phyloP scores from a whole-genome alignment of 2,113 vertebrate genomes.

The Lycaon pictus region DNA sequence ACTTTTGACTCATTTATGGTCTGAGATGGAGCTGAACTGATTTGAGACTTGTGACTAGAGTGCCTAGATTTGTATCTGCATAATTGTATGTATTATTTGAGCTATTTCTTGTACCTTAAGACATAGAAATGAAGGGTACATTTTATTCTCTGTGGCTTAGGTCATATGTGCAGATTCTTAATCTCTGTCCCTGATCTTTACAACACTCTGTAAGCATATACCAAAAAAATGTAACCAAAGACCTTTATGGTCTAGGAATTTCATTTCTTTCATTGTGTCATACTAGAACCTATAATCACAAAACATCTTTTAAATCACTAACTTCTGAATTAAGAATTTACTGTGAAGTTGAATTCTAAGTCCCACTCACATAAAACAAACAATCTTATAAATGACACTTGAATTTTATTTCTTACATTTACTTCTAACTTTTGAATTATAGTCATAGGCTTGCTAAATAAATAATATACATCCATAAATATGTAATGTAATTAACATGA shows the following conservation, averaged over 20 bases:
- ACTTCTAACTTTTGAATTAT: conserved; percentile 1
- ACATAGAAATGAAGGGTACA: not conserved
- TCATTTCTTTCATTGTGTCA: conserved; percentile 58
- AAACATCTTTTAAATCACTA: conserved; percentile 46
- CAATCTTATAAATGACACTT: conserved; percentile 3
- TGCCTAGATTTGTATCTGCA: not conserved
- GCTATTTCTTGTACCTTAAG: conserved; percentile 14
- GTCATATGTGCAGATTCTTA: not conserved
- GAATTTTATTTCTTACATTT: conserved; percentile 41
- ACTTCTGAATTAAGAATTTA: conserved; percentile 52
- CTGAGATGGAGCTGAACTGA: not conserved
- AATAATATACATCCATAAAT: not conserved
- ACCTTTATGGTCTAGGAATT: conserved; percentile 43
- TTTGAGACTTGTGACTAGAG: not conserved
- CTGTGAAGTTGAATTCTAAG: conserved; percentile 44
- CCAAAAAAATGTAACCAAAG: conserved; percentile 62
- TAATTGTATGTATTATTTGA: not conserved
- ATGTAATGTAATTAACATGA: not conserved
- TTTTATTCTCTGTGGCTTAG: conserved; percentile 26
- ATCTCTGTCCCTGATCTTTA: conserved; percentile 33
- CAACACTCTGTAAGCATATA: not conserved
- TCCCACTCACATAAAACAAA: conserved; percentile 43
- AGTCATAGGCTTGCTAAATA: not conserved
- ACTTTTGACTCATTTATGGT: not conserved
- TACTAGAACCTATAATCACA: conserved; percentile 70